A percentile compares a stretch with the other conserved stretches of the same genome.
phyloP scores from a whole-genome alignment of 92 coral and sea anemone species.

The Blastomussa wellsi region DNA sequence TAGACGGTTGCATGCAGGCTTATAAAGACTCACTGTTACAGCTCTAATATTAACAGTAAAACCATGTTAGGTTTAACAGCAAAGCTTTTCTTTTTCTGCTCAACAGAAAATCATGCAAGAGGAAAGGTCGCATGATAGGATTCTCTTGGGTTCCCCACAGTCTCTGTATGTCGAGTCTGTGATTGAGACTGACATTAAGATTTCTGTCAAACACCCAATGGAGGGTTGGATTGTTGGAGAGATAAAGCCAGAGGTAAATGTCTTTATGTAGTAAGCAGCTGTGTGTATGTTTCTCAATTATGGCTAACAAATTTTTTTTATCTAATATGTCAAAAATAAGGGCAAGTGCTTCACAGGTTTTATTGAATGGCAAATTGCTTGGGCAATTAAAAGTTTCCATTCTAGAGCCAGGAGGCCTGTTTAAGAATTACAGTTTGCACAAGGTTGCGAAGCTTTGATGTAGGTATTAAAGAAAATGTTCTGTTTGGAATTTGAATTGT shows the following conservation, averaged over 20 bases:
- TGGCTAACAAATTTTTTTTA: too few species aligned
- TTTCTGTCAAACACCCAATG: conserved; percentile 28
- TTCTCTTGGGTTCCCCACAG: conserved; percentile 39
- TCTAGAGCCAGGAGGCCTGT: too few species aligned
- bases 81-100: not conserved
- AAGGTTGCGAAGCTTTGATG: too few species aligned
- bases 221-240: conserved; percentile 58
- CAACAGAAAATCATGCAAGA: conserved; percentile 55
- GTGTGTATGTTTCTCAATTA: not conserved
- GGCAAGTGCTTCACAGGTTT: too few species aligned
- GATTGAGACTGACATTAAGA: conserved; percentile 19
- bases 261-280: not conserved
- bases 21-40: too few species aligned
- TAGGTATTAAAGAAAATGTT: too few species aligned
- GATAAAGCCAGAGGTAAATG: conserved; percentile 42
- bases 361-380: too few species aligned
- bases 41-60: not conserved
- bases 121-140: conserved; percentile 43
- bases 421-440: too few species aligned
- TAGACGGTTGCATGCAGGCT: too few species aligned
- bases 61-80: not conserved
- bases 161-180: conserved; percentile 38
- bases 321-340: too few species aligned
- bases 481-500: too few species aligned
- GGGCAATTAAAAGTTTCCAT: too few species aligned